Base-by-base conservation (phyloP, 2,113 vertebrate species). In the Arvicanthis niloticus region DNA sequence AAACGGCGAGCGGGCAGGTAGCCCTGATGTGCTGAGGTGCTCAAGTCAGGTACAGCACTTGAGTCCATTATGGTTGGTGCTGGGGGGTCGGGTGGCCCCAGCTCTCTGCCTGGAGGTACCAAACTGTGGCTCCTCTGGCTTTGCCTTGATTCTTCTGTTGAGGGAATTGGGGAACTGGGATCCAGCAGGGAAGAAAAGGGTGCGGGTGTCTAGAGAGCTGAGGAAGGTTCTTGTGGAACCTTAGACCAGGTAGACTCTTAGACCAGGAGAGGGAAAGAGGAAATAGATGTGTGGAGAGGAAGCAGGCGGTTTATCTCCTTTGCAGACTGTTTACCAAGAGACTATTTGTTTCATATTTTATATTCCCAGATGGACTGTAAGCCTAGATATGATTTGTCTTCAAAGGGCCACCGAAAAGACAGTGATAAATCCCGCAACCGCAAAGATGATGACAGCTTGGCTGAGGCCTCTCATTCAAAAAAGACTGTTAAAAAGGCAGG, bases 401-500 rank as follows among this genome's bases (percentile, higher is more conserved):
- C 60, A 72, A 97, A 98, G 98, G 97, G 98, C 42, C 98, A 97
- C 89, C 98, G 97, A 88, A 98, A 98, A 96, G 98, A 98, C 58
- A 97, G 94, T 5, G 98, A 98, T 89, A 98, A 98, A 67, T 97
- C 98, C 45, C 97, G 98, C 82, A 97, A 87, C 94, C 96, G 97
- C 78, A 98, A 98, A 95, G 98, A 98, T 34, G 97, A 98, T 26
- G 97, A 97, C 86, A 96, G 93, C 92, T 88, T 97, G 86, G 90
- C 98, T 53, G 98, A 98, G 87, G 62, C 97, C 45, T 96, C 98
- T 42, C 98, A 97, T 84, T 97, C 96, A 75, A 98, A 98, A 98
- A 98, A 98, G 94, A 97, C 98, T 97, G 98, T 98, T 98, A 98
- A 98, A 98, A 98, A 98, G 98, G 98, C 98, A 98, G 98, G 98